Percentiles rank a stretch among this genome's conserved stretches.
phyloP scores from a whole-genome alignment of 2,113 vertebrate genomes.

The Balaeniceps rex region DNA sequence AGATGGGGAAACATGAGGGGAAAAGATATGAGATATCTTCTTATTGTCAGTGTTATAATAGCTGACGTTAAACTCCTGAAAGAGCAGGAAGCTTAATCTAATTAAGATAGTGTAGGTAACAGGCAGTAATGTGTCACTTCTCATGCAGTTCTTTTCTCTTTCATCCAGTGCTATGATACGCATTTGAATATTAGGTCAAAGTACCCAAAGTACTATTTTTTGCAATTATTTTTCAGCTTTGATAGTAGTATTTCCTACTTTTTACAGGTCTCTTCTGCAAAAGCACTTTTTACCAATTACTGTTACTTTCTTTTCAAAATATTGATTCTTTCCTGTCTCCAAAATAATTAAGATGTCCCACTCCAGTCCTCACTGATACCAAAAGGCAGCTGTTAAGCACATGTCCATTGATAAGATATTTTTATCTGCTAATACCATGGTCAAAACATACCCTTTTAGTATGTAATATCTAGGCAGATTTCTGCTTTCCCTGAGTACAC shows the following conservation, averaged over 20 bases:
- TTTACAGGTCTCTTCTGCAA: neutral
- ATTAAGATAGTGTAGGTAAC: neutral
- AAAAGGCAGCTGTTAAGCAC: neutral
- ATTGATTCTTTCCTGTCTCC: neutral
- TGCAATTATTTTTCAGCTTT: neutral
- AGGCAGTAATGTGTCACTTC: neutral
- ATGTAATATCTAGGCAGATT: neutral
- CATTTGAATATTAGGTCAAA: neutral
- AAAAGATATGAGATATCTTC: neutral
- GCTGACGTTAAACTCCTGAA: neutral
- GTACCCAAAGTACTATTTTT: neutral
- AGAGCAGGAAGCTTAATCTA: neutral
- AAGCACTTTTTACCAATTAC: neutral
- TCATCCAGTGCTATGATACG: neutral
- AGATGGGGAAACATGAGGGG: neutral
- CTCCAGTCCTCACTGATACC: neutral
- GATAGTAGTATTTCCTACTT: neutral
- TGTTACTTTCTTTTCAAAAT: neutral
- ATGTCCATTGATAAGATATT: neutral
- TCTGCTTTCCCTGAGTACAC: neutral
- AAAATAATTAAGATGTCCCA: neutral
- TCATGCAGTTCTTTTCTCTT: neutral
- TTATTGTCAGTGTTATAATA: neutral
- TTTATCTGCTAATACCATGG: neutral
- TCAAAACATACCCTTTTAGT: neutral